These are phyloP conservation scores for Periplaneta americana DNA, from an alignment of 1,140 invertebrate genomes.

Conservation along the genomic window DNA sequence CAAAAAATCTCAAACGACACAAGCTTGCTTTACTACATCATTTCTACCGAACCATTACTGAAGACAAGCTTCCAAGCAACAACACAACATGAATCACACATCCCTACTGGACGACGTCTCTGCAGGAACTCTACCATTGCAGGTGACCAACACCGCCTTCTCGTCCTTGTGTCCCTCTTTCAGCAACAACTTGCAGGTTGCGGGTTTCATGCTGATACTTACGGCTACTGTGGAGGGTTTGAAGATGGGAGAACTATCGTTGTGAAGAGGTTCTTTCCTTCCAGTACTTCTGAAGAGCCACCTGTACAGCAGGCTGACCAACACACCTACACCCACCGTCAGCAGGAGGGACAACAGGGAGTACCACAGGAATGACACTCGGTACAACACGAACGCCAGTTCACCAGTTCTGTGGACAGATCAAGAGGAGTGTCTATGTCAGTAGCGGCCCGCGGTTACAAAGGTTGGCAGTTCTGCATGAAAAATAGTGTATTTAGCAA, in stretches of 20 bases:
- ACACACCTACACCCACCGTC: neutral
- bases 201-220: neutral
- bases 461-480: too few species aligned
- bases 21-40: neutral
- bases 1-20: neutral
- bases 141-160: neutral
- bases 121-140: neutral
- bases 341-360: neutral
- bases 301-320: neutral
- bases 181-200: neutral
- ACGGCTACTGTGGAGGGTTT: neutral
- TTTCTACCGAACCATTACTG: neutral
- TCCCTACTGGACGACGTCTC: neutral
- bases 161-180: neutral
- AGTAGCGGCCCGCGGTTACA: too few species aligned
- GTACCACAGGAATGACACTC: slow-evolving; percentile 12
- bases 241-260: neutral
- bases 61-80: neutral
- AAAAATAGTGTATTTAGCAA: too few species aligned
- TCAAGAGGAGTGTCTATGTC: too few species aligned
- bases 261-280: neutral
- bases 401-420: neutral
- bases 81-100: neutral
- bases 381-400: neutral
- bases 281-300: neutral